These are phyloP conservation scores for Trichopria drosophilae DNA, from an alignment of 2,888 invertebrate genomes.

Conservation along the genomic window DNA sequence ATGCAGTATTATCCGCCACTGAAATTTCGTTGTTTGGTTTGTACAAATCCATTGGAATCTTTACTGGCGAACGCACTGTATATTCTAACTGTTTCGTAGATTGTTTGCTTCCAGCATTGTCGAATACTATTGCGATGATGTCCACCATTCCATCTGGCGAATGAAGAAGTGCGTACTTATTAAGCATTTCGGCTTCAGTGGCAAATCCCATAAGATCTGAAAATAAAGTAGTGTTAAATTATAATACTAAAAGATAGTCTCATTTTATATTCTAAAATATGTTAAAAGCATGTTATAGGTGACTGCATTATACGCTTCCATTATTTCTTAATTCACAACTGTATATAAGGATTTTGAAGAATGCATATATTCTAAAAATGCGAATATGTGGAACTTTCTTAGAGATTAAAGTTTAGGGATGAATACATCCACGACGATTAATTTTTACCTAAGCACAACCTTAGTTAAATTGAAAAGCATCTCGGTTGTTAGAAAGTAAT, in stretches of 20 bases:
- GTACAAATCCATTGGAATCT: slow-evolving; percentile 37
- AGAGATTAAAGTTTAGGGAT: no score
- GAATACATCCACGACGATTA: no score
- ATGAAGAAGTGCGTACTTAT: slow-evolving; percentile 39
- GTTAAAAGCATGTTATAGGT: background rate
- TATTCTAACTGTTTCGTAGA: slow-evolving; percentile 44
- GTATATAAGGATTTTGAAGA: no score
- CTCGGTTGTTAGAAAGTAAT: no score
- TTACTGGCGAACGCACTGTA: slow-evolving; percentile 41
- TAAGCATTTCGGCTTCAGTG: slow-evolving; percentile 46
- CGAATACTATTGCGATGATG: slow-evolving; percentile 47
- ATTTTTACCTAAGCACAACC: no score
- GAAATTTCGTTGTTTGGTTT: slow-evolving; percentile 24
- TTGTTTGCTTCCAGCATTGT: slow-evolving; percentile 30
- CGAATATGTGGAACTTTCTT: no score
- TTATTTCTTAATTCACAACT: no score
- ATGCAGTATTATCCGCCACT: slow-evolving; percentile 3
- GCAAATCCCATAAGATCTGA: slow-evolving; percentile 41
- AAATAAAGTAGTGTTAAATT: slow-evolving; percentile 1
- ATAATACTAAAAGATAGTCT: no score
- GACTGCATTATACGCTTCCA: no score
- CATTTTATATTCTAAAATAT: background rate
- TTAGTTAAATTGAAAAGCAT: no score
- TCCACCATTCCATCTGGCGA: slow-evolving; percentile 25
- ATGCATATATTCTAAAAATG: no score